These are phyloP conservation scores for Drosophila dunni DNA, from an alignment of 1,140 invertebrate genomes.

Conservation along the genomic window DNA sequence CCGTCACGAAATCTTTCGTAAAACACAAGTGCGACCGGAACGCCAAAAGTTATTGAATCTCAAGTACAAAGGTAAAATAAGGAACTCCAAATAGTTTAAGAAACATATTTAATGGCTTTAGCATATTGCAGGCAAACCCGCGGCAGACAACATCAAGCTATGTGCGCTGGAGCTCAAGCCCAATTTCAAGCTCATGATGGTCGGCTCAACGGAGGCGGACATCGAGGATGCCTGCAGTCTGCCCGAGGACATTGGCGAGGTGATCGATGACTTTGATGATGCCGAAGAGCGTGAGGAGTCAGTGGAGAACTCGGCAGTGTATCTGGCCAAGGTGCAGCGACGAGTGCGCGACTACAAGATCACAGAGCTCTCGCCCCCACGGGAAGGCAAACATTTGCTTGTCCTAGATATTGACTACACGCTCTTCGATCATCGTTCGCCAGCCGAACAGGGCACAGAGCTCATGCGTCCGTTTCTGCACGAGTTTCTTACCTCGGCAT, in stretches of 20 bases:
- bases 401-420: slow-evolving; percentile 99
- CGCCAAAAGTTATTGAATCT: slow-evolving; percentile 97
- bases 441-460: slow-evolving; percentile 94
- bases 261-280: slow-evolving; percentile 94
- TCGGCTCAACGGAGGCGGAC: slow-evolving; percentile 96
- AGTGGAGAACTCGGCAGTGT: slow-evolving; percentile 85
- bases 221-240: slow-evolving; percentile 92
- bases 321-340: slow-evolving; percentile 92
- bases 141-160: slow-evolving; percentile 90
- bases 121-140: slow-evolving; percentile 89
- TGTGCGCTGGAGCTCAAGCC: slow-evolving; percentile 91
- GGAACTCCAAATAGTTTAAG: no score
- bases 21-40: slow-evolving; percentile 88
- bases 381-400: slow-evolving; percentile 94
- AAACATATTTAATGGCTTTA: background rate
- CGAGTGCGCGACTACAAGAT: slow-evolving; percentile 95
- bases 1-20: slow-evolving; percentile 86
- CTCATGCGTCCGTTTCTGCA: slow-evolving; percentile 98
- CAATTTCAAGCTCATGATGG: slow-evolving; percentile 98
- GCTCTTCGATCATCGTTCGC: slow-evolving; percentile 96
- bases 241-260: slow-evolving; percentile 92
- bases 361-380: slow-evolving; percentile 91
- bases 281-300: slow-evolving; percentile 93
- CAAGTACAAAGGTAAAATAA: slow-evolving; percentile 92
- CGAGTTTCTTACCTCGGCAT: slow-evolving; percentile 96